These are phyloP conservation scores for Cybosia mesomella DNA, from an alignment of 2,888 invertebrate species.

Conservation along the genomic window DNA sequence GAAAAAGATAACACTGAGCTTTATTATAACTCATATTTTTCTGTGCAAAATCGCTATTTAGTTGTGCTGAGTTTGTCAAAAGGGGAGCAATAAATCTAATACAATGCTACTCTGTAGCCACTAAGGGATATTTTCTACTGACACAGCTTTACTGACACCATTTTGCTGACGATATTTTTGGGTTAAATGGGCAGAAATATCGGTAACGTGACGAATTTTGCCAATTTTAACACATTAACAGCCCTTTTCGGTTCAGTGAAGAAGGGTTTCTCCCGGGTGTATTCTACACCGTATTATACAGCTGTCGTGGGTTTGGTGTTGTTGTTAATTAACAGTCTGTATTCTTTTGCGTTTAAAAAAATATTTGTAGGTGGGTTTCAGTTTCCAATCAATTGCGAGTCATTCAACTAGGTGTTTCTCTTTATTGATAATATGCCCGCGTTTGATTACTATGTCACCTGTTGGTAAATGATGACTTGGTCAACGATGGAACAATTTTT, in stretches of 20 bases:
- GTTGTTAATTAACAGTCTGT: background rate
- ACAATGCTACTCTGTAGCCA: background rate
- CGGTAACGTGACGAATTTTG: background rate
- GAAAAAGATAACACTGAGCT: background rate
- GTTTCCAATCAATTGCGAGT: background rate
- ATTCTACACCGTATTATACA: background rate
- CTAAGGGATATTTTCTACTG: background rate
- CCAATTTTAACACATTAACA: constrained; percentile 16
- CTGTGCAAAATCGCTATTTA: background rate
- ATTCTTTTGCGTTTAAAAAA: background rate
- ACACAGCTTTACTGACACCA: background rate
- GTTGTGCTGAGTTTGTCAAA: background rate
- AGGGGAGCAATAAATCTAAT: constrained; percentile 1
- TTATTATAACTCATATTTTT: background rate
- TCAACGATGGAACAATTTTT: too few relatives aligned
- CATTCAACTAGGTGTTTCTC: too few relatives aligned
- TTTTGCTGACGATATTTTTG: constrained; percentile 4
- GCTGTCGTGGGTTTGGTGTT: background rate
- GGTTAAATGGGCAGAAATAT: constrained; percentile 15
- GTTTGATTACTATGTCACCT: too few relatives aligned
- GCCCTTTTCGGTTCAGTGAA: constrained; percentile 2
- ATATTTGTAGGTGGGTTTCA: background rate
- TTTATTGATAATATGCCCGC: background rate
- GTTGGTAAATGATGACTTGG: too few relatives aligned
- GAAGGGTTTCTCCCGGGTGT: constrained; percentile 9